A percentile compares a stretch with the other conserved stretches of the same genome.
These are phyloP conservation scores for Rostratula benghalensis DNA, from an alignment of 2,113 vertebrate genomes.

Conservation along the genomic window DNA sequence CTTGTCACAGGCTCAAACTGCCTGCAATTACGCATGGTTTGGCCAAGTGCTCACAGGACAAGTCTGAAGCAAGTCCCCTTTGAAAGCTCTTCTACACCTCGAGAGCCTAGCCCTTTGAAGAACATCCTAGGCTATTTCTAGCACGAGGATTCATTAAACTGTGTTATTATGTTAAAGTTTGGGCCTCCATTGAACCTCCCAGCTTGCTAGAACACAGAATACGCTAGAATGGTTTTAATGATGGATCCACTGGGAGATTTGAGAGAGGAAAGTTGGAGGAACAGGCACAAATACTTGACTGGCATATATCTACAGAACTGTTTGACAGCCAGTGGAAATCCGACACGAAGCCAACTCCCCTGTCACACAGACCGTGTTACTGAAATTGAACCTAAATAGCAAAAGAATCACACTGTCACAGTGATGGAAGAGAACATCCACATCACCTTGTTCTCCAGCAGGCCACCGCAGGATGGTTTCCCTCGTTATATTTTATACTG, in stretches of 20 bases:
- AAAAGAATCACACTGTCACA: background rate
- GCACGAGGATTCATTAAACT: constrained; percentile 20
- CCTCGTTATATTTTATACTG: background rate
- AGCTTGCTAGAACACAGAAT: background rate
- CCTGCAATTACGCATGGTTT: background rate
- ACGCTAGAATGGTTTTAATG: background rate
- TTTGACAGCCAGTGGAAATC: background rate
- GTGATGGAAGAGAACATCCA: background rate
- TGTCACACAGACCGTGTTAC: background rate
- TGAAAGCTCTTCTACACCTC: background rate
- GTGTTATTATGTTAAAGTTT: background rate
- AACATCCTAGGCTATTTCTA: constrained; percentile 1
- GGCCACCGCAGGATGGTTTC: background rate
- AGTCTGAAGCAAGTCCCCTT: background rate
- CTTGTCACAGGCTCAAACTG: background rate
- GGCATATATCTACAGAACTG: constrained; percentile 11
- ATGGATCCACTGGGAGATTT: background rate
- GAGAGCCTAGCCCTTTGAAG: background rate
- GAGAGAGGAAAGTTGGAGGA: background rate
- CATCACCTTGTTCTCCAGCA: background rate
- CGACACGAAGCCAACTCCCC: background rate
- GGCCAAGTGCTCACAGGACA: background rate
- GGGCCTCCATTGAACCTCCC: background rate
- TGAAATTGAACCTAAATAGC: background rate
- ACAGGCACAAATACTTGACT: background rate